Percentiles rank a stretch among this genome's conserved stretches.
These are phyloP conservation scores for Cryptotermes secundus DNA, from an alignment of 1,140 invertebrate genomes.

Conservation along the genomic window DNA sequence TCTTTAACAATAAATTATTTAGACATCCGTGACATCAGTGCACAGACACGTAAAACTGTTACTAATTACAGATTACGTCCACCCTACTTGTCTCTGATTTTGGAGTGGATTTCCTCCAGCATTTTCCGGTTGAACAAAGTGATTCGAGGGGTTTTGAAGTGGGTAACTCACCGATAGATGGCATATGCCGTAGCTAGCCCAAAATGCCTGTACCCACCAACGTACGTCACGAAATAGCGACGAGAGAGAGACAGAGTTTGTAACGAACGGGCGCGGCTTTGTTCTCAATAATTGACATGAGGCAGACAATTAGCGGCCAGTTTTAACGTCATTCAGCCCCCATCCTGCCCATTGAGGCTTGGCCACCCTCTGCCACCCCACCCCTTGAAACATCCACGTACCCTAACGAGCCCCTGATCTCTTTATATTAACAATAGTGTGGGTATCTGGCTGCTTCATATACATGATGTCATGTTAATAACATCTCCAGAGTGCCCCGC, in stretches of 20 bases:
- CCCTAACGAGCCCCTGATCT: background rate
- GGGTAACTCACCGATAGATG: background rate
- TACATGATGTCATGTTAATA: background rate
- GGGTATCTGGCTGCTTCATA: background rate
- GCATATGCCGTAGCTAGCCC: background rate
- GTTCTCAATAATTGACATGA: conserved; percentile 10
- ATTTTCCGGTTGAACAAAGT: background rate
- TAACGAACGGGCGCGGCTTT: background rate
- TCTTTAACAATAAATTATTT: no score
- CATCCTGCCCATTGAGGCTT: no score
- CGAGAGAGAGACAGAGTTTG: background rate
- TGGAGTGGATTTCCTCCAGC: background rate
- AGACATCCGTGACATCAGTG: no score
- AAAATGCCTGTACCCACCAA: background rate
- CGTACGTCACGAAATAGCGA: no score
- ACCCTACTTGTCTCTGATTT: background rate
- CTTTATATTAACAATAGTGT: background rate
- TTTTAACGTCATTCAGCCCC: background rate
- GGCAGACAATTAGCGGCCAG: background rate
- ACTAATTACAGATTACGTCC: background rate
- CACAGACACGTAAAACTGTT: background rate
- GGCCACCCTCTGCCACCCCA: background rate
- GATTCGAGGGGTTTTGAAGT: background rate
- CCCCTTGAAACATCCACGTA: background rate
- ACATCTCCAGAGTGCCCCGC: background rate